A percentile compares a stretch with the other conserved stretches of the same genome.
phyloP scores from a whole-genome alignment of 2,888 invertebrate genomes.

The Nomada fucata region DNA sequence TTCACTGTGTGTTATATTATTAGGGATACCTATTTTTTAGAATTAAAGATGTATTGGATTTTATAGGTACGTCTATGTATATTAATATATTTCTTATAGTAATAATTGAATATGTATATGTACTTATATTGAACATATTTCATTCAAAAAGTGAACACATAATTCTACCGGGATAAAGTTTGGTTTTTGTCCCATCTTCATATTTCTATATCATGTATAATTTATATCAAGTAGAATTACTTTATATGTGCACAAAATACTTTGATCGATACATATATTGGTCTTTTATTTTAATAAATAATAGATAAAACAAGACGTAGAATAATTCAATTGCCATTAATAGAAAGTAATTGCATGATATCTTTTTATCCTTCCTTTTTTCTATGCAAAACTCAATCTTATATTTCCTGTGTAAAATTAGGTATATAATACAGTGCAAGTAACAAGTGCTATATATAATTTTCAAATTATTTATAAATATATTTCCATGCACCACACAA shows the following conservation, averaged over 20 bases:
- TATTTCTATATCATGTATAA: neutral
- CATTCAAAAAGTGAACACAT: neutral
- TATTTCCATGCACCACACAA: slow-evolving; percentile 6
- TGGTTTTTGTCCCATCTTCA: neutral
- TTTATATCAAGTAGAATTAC: neutral
- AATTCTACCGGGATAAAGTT: neutral
- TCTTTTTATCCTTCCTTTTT: neutral
- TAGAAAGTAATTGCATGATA: neutral
- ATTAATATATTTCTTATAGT: neutral
- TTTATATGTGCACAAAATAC: neutral
- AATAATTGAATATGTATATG: neutral
- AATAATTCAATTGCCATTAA: neutral
- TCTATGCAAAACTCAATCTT: neutral
- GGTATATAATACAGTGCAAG: neutral
- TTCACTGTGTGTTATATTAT: neutral
- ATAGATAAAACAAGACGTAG: too few species aligned
- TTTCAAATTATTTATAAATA: slow-evolving; percentile 17
- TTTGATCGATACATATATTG: too few species aligned
- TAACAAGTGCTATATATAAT: neutral
- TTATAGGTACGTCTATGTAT: neutral
- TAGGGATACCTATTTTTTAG: neutral
- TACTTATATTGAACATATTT: neutral
- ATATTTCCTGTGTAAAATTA: slow-evolving; percentile 8
- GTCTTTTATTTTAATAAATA: too few species aligned
- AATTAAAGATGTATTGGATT: neutral